Conservation (phyloP, 2,797 vertebrate species). For the Neosalanx taihuensis region DNA sequence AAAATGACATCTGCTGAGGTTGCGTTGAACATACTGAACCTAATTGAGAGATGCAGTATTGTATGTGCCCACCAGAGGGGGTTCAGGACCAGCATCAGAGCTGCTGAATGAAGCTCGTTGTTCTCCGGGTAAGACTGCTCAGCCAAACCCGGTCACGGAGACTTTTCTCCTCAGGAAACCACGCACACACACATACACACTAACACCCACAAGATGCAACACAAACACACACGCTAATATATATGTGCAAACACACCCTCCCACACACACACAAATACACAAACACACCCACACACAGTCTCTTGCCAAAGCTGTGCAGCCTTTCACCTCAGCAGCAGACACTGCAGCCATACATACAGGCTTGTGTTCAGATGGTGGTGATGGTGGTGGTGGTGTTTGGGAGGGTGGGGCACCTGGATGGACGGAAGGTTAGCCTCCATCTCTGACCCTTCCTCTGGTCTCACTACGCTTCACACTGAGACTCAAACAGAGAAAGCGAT, state of each 20-base stretch:
- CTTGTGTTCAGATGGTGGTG: no score
- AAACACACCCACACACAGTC: background rate
- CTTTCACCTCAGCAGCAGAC: background rate
- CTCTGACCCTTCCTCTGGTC: background rate
- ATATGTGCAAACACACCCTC: background rate
- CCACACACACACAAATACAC: background rate
- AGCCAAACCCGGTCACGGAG: background rate
- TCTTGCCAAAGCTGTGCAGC: background rate
- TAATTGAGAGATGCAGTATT: background rate
- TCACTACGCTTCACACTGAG: background rate
- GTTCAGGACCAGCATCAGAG: background rate
- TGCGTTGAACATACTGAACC: background rate
- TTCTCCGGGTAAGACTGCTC: background rate
- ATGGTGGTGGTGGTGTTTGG: no score
- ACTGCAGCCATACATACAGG: background rate
- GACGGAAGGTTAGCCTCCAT: background rate
- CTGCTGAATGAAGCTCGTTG: background rate
- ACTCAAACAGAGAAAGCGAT: background rate
- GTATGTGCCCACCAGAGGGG: background rate
- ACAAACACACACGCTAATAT: background rate
- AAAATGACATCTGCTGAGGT: no score
- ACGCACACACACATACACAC: background rate
- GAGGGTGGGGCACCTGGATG: no score
- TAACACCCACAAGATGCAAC: background rate
- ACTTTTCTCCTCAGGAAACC: background rate